Conservation (phyloP, 2,797 vertebrate species). For the Aphelocoma californica region DNA sequence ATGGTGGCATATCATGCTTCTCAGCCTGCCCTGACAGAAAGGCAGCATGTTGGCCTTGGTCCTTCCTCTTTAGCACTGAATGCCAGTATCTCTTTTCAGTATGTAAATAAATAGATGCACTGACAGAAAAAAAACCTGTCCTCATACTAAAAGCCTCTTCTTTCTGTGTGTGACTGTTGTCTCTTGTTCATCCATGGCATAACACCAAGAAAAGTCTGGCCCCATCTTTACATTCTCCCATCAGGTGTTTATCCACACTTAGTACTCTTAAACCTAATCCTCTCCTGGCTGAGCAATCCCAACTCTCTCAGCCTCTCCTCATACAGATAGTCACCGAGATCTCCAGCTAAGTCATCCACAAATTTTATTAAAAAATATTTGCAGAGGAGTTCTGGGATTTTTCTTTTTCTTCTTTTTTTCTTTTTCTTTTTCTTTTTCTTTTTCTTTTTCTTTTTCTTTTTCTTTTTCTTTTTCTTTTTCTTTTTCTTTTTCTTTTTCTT, state of each 20-base stretch:
- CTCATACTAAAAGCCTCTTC: not conserved
- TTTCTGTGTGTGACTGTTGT: not conserved
- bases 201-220: not conserved
- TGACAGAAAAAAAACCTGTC: not conserved
- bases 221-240: not conserved
- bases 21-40: not conserved
- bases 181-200: not conserved
- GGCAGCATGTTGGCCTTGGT: not conserved
- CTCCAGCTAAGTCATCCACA: not conserved
- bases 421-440: too few relatives aligned
- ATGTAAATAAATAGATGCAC: not conserved
- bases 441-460: not conserved
- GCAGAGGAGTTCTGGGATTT: not conserved
- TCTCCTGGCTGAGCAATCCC: not conserved
- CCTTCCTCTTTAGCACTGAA: not conserved
- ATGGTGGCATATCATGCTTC: not conserved
- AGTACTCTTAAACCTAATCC: not conserved
- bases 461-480: too few relatives aligned
- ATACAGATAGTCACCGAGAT: not conserved
- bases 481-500: too few relatives aligned
- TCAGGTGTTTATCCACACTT: not conserved
- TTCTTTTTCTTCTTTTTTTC: not conserved
- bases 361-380: not conserved
- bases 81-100: not conserved
- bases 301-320: not conserved